These are phyloP conservation scores for Zoanthus sociatus DNA, from an alignment of 92 coral and sea anemone genomes.

Conservation along the genomic window DNA sequence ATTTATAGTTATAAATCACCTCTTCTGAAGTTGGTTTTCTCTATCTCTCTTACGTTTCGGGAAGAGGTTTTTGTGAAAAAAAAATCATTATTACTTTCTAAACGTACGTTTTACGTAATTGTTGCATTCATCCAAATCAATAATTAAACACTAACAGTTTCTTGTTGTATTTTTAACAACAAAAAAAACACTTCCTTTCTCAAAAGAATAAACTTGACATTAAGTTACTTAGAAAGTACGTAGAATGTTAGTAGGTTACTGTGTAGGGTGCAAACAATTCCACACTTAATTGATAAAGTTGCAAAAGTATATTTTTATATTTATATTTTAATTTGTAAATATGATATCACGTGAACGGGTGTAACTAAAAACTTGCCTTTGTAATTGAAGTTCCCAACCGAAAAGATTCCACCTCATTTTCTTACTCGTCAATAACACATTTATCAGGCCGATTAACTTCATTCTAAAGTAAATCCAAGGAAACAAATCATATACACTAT, in stretches of 20 bases:
- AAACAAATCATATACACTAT: too few relatives aligned
- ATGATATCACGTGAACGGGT: slow-evolving; percentile 15
- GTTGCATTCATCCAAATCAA: too few relatives aligned
- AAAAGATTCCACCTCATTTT: background rate
- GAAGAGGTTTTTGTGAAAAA: too few relatives aligned
- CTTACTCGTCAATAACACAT: too few relatives aligned
- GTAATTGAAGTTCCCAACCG: background rate
- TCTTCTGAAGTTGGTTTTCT: too few relatives aligned
- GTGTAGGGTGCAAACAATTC: slow-evolving; percentile 1
- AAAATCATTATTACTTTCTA: too few relatives aligned
- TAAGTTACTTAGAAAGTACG: background rate
- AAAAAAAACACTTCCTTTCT: background rate
- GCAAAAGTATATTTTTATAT: slow-evolving; percentile 35
- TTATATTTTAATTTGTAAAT: slow-evolving; percentile 42
- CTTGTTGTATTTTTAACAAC: background rate
- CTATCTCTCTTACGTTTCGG: too few relatives aligned
- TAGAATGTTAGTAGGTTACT: background rate
- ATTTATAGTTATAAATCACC: too few relatives aligned
- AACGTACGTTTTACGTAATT: too few relatives aligned
- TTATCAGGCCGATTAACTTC: too few relatives aligned
- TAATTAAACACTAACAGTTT: too few relatives aligned
- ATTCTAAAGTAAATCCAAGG: too few relatives aligned
- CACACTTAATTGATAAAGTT: background rate
- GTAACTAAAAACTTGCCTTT: background rate
- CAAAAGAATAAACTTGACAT: background rate